phyloP scores from a whole-genome alignment of 2,797 vertebrate species.

The Podarcis siculus region DNA sequence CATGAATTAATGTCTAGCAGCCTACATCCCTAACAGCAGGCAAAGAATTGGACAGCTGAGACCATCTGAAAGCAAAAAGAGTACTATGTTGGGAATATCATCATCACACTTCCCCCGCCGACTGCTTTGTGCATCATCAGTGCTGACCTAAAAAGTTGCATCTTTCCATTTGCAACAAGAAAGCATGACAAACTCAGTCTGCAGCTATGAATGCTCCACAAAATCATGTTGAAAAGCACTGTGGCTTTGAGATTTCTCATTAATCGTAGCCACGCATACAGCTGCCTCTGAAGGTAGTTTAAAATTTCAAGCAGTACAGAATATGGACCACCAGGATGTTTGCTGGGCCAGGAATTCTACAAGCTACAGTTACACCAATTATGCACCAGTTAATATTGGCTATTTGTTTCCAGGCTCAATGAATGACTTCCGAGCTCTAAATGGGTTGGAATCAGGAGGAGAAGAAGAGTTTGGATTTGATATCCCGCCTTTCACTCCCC shows the following conservation, averaged over 20 bases:
- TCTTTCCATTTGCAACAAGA: neutral
- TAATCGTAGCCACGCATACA: neutral
- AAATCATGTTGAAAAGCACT: neutral
- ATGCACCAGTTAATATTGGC: neutral
- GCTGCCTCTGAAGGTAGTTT: neutral
- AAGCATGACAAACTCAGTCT: neutral
- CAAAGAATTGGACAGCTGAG: slow-evolving; percentile 8
- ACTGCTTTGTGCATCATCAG: neutral
- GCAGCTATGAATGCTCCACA: neutral
- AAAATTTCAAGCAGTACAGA: neutral
- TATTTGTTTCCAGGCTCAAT: neutral
- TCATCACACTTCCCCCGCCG: neutral
- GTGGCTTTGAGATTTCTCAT: slow-evolving; percentile 16
- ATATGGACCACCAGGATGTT: neutral
- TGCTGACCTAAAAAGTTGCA: neutral
- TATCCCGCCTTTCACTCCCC: no score
- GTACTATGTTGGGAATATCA: neutral
- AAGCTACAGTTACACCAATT: neutral
- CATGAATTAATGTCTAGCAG: slow-evolving; percentile 24
- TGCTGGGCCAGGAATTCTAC: neutral
- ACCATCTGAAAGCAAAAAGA: neutral
- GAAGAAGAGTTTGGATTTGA: no score
- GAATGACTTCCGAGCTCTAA: neutral
- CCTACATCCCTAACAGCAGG: slow-evolving; percentile 34
- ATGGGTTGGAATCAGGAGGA: neutral